Evolutionary conservation across 2,797 vertebrate species (phyloP).

Genomic region (Halcyon smyrnensis): DNA sequence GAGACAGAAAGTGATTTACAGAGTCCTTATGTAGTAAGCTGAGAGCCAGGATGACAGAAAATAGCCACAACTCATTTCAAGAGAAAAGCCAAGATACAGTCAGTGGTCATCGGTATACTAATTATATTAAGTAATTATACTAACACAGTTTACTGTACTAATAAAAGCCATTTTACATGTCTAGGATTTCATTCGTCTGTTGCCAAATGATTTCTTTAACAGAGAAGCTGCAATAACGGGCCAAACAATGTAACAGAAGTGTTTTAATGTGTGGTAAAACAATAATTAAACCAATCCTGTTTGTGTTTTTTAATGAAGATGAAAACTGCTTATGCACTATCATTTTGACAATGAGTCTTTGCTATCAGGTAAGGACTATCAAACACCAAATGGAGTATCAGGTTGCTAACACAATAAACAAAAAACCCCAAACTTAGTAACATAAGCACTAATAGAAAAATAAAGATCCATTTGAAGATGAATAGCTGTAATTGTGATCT

Average conservation of each 20-base stretch:
- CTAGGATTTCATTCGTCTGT: not conserved
- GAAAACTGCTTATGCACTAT: not conserved
- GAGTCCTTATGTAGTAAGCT: not conserved
- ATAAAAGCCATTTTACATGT: not conserved
- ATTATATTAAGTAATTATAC: not conserved
- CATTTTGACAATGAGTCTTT: not conserved
- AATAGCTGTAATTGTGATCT: not conserved
- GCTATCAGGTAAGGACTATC: not conserved
- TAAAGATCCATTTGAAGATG: not conserved
- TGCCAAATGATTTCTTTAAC: not conserved
- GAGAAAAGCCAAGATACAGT: not conserved
- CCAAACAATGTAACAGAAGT: not conserved
- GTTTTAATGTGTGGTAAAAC: not conserved
- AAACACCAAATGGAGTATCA: not conserved
- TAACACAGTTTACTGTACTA: not conserved
- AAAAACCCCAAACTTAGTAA: not conserved
- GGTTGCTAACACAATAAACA: not conserved
- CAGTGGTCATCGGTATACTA: not conserved
- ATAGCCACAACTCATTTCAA: not conserved
- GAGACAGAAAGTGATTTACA: not conserved
- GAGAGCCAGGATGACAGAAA: not conserved
- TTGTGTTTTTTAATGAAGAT: not conserved
- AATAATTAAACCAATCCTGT: not conserved
- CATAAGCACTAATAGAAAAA: not conserved
- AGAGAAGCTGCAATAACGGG: not conserved